Percentiles rank a stretch among this genome's conserved stretches.
These are phyloP conservation scores for Timandra comae DNA, from an alignment of 2,888 invertebrate genomes.

Conservation along the genomic window DNA sequence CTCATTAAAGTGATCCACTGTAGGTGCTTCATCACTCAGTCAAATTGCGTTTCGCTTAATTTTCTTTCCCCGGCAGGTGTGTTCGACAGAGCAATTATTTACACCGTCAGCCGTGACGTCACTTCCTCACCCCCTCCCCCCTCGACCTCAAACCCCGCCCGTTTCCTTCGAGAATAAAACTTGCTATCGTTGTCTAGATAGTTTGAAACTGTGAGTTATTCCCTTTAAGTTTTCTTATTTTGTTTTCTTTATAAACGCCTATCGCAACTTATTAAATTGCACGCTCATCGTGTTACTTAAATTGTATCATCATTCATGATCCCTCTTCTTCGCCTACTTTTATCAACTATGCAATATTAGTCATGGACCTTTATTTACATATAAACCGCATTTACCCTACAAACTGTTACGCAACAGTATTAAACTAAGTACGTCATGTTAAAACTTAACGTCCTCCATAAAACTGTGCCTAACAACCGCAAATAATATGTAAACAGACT, in stretches of 20 bases:
- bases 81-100: slow-evolving; percentile 77
- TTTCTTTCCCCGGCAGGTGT: slow-evolving; percentile 75
- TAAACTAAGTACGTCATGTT: no score
- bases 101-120: slow-evolving; percentile 70
- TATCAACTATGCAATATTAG: no score
- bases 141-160: slow-evolving; percentile 25
- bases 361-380: no score
- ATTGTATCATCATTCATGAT: no score
- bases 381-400: no score
- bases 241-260: slow-evolving; percentile 33
- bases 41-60: slow-evolving; percentile 77
- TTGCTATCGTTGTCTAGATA: slow-evolving; percentile 54
- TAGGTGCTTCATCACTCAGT: slow-evolving; percentile 75
- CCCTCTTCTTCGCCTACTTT: no score
- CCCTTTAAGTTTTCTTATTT: slow-evolving; percentile 41
- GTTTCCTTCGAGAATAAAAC: slow-evolving; percentile 48
- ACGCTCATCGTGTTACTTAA: slow-evolving; percentile 20
- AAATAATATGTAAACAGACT: no score
- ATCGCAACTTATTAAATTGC: slow-evolving; percentile 32
- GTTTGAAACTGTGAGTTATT: slow-evolving; percentile 51
- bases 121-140: slow-evolving; percentile 34
- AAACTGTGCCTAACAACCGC: no score
- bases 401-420: no score
- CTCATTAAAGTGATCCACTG: slow-evolving; percentile 72
- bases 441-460: no score